phyloP scores from a whole-genome alignment of 1,140 invertebrate genomes.

The Myzus persicae region DNA sequence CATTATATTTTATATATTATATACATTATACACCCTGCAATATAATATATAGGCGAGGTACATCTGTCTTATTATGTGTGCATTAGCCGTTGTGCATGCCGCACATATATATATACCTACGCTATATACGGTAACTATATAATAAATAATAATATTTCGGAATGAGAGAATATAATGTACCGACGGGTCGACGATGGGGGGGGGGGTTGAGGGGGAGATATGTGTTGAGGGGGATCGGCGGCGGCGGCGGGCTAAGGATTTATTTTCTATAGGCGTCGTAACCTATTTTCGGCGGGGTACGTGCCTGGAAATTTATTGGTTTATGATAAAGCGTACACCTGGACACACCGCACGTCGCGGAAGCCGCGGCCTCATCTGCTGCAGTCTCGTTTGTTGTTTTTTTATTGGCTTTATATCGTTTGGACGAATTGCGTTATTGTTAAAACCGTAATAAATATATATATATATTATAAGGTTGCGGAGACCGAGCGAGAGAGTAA shows the following conservation, averaged over 20 bases:
- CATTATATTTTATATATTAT: no score
- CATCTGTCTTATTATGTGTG: neutral
- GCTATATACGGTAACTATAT: neutral
- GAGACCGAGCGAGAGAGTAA: neutral
- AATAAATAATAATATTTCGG: neutral
- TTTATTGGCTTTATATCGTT: constrained; percentile 28
- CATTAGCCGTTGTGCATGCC: neutral
- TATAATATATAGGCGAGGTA: neutral
- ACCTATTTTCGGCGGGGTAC: constrained; percentile 35
- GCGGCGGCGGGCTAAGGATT: neutral
- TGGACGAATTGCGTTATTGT: constrained; percentile 34
- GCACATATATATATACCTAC: neutral
- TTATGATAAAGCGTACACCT: constrained; percentile 34
- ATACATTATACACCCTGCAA: no score
- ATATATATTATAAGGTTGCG: neutral
- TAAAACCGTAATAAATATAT: neutral
- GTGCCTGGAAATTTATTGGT: constrained; percentile 40
- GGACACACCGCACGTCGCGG: neutral
- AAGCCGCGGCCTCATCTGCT: neutral
- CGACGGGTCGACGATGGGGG: neutral
- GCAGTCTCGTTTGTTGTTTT: neutral
- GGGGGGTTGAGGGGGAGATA: neutral
- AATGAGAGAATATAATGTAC: neutral
- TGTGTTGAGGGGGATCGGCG: neutral
- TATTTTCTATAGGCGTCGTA: neutral